Percentiles rank a stretch among this genome's conserved stretches.
phyloP scores from a whole-genome alignment of 2,113 vertebrate species.

The Monopterus albus region DNA sequence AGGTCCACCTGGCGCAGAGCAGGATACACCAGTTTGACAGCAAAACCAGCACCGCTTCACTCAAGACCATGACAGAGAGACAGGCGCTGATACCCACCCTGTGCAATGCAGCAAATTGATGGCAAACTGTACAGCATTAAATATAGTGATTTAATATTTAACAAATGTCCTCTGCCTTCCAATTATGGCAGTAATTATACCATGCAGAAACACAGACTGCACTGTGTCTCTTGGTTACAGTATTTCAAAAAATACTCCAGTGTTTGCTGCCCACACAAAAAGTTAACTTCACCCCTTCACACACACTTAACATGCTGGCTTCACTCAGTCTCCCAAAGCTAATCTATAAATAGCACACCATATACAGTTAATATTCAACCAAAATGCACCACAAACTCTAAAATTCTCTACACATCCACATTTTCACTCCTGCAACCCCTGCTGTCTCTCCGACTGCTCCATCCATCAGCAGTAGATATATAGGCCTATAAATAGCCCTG shows the following conservation, averaged over 20 bases:
- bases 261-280: slow-evolving; percentile 43
- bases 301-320: slow-evolving; percentile 5
- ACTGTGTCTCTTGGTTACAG: slow-evolving; percentile 37
- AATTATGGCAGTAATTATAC: slow-evolving; percentile 4
- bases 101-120: neutral
- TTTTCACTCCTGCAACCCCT: slow-evolving; percentile 26
- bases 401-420: slow-evolving; percentile 7
- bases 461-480: slow-evolving; percentile 60
- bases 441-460: slow-evolving; percentile 33
- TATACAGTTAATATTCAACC: slow-evolving; percentile 10
- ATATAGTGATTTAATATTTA: slow-evolving; percentile 11
- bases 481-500: slow-evolving; percentile 78
- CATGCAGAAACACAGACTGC: slow-evolving; percentile 16
- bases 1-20: slow-evolving; percentile 32
- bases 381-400: slow-evolving; percentile 21
- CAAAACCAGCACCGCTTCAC: neutral
- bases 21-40: slow-evolving; percentile 16
- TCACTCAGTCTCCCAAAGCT: slow-evolving; percentile 21
- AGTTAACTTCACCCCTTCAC: slow-evolving; percentile 11
- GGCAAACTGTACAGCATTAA: slow-evolving; percentile 9
- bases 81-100: slow-evolving; percentile 16
- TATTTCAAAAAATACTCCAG: neutral
- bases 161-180: slow-evolving; percentile 6
- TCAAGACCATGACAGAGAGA: slow-evolving; percentile 27
- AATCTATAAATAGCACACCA: slow-evolving; percentile 36